Percentiles rank a stretch among this genome's conserved stretches.
These are phyloP conservation scores for Drosophila pruinosa DNA, from an alignment of 1,140 invertebrate genomes.

Conservation along the genomic window DNA sequence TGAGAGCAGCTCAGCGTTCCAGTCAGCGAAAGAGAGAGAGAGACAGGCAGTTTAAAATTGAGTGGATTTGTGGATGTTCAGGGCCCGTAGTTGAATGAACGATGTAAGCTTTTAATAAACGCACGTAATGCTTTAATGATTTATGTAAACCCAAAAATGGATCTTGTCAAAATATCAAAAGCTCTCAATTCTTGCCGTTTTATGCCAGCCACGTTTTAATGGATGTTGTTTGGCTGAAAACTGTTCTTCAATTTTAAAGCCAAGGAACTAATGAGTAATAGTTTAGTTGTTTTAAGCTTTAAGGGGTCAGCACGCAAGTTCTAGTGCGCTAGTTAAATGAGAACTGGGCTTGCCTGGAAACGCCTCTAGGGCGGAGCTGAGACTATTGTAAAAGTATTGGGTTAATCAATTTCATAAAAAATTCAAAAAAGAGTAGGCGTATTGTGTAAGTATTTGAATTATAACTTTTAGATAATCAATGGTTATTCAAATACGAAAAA, in stretches of 20 bases:
- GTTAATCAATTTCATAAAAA: too few relatives aligned
- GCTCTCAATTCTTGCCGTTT: background rate
- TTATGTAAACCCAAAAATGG: slow-evolving; percentile 38
- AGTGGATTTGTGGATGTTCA: slow-evolving; percentile 22
- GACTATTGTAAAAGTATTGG: too few relatives aligned
- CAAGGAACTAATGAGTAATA: background rate
- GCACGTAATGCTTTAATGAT: slow-evolving; percentile 17
- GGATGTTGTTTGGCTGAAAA: background rate
- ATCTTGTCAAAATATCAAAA: slow-evolving; percentile 46
- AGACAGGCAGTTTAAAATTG: background rate
- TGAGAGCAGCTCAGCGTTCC: background rate
- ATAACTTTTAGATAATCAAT: background rate
- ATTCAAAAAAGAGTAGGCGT: too few relatives aligned
- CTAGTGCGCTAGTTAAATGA: background rate
- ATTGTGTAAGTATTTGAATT: background rate
- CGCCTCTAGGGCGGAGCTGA: too few relatives aligned
- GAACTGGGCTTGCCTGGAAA: background rate
- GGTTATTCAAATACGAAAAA: background rate
- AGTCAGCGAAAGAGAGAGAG: background rate
- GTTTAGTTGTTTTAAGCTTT: slow-evolving; percentile 9
- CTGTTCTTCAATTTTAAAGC: background rate
- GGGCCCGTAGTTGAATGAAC: slow-evolving; percentile 61
- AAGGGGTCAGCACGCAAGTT: slow-evolving; percentile 6
- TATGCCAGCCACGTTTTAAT: background rate
- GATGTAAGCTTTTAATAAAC: slow-evolving; percentile 36